Evolutionary conservation across 2,888 invertebrate species (phyloP), one percentile per base, ranked within the genome.

Genomic region (Blastobasis adustella): DNA sequence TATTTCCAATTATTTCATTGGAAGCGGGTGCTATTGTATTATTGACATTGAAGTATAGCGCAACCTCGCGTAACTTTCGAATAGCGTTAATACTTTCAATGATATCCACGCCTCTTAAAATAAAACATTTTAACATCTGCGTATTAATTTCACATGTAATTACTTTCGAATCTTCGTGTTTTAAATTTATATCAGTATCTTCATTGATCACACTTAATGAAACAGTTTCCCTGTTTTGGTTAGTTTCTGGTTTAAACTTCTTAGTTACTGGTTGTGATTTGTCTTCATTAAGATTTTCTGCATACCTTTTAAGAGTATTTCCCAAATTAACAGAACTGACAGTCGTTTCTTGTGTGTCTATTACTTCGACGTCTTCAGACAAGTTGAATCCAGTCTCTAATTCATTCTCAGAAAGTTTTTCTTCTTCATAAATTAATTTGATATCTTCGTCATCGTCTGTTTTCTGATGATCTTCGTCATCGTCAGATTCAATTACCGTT

Each of bases 401-500:
- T 49, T 57, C 60, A 52, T 56, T 59, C 37, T 55, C 52, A 49
- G 46, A 49, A 5, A 45, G 7, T 49, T 54, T 66, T 46, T 79
- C 79, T 44, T 78, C 83, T 54, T 84, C 84, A 53, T 82, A 85
- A 52, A 82, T 61, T 58, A 87, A 66, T 71, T 78, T 83, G 0
- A 87, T 76, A 56, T 84, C 76, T 63, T 82, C 77, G 38, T 79
- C 87, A 50, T 76, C 73, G 45, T 76, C 76, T n/a, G 64, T 52
- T 47, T 78, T 23, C 23, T 23, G 23, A 23, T 23, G 3, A 23
- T 23, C 23, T 63, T 82, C 77, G 38, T 79, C 87, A 50, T 76
- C 73, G 45, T 76, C 76, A 9, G 64, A 51, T 47, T 78, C 73
- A 57, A 74, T 58, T 50, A 79, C 55, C 8, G 77, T 66, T 5